phyloP scores from a whole-genome alignment of 2,797 vertebrate genomes.

The Hafferia zeledoni region DNA sequence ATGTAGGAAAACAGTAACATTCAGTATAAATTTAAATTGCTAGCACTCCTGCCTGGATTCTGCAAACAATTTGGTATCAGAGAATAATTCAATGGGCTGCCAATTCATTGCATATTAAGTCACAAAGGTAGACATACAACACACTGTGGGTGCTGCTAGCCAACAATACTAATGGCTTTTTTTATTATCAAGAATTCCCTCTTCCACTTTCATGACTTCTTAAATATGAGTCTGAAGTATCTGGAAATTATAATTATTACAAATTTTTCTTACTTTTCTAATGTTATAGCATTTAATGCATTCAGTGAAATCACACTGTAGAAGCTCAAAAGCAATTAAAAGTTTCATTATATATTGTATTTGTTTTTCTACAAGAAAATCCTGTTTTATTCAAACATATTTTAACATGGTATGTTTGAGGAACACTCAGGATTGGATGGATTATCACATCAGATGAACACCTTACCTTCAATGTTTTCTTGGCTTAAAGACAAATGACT shows the following conservation, averaged over 20 bases:
- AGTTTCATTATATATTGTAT: background rate
- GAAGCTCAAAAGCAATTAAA: background rate
- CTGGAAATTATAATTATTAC: background rate
- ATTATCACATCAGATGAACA: background rate
- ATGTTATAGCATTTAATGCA: background rate
- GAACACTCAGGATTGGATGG: background rate
- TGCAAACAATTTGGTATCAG: conserved; percentile 32
- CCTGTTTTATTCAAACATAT: background rate
- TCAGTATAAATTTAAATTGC: conserved; percentile 25
- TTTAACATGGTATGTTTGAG: background rate
- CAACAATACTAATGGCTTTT: conserved; percentile 52
- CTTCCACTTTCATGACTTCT: conserved; percentile 50
- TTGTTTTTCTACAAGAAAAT: background rate
- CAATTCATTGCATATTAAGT: conserved; percentile 53
- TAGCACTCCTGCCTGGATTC: conserved; percentile 21
- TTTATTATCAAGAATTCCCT: conserved; percentile 70
- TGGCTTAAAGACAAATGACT: background rate
- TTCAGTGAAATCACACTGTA: conserved; percentile 12
- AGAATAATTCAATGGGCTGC: conserved; percentile 48
- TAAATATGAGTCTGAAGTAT: conserved; percentile 27
- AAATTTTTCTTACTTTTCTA: background rate
- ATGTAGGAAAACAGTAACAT: background rate
- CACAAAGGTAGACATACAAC: conserved; percentile 42
- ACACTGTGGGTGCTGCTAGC: conserved; percentile 42
- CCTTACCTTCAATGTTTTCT: background rate